phyloP scores from a whole-genome alignment of 2,888 invertebrate species.

The Melanargia galathea region DNA sequence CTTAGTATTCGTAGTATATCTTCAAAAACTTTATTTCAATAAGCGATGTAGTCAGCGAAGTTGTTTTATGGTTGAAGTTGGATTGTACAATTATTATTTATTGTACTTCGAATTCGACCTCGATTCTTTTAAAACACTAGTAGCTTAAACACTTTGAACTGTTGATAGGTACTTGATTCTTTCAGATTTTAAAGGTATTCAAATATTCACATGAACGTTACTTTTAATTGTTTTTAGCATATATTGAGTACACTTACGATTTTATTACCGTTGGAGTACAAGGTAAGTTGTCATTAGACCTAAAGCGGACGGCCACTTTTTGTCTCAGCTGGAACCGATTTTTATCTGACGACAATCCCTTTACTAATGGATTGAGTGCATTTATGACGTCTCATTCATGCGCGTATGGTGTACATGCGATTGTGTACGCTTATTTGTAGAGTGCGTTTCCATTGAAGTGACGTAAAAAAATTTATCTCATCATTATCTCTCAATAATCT shows the following conservation, averaged over 20 bases:
- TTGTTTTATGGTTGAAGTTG: conserved; percentile 17
- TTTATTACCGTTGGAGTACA: conserved; percentile 30
- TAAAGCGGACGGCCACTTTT: neutral
- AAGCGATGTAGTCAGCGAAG: neutral
- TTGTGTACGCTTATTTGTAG: too few species aligned
- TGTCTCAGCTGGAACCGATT: neutral
- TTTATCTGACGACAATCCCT: too few species aligned
- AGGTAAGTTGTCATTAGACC: conserved; percentile 28
- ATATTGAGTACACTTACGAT: conserved; percentile 29
- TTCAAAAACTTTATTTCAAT: conserved; percentile 14
- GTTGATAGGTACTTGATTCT: conserved; percentile 20
- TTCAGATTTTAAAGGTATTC: conserved; percentile 35
- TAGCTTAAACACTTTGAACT: conserved; percentile 12
- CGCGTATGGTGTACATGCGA: too few species aligned
- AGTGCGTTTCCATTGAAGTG: too few species aligned
- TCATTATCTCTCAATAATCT: too few species aligned
- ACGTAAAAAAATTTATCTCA: too few species aligned
- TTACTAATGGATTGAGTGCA: too few species aligned
- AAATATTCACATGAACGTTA: conserved; percentile 33
- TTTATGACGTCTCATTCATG: too few species aligned
- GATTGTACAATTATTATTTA: conserved; percentile 10
- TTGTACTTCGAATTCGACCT: conserved; percentile 19
- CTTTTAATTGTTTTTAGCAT: conserved; percentile 27
- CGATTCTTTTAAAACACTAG: conserved; percentile 21
- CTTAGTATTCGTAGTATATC: conserved; percentile 4